Base-by-base conservation (phyloP, 2,888 invertebrate genomes). In the Nomada fucata region DNA sequence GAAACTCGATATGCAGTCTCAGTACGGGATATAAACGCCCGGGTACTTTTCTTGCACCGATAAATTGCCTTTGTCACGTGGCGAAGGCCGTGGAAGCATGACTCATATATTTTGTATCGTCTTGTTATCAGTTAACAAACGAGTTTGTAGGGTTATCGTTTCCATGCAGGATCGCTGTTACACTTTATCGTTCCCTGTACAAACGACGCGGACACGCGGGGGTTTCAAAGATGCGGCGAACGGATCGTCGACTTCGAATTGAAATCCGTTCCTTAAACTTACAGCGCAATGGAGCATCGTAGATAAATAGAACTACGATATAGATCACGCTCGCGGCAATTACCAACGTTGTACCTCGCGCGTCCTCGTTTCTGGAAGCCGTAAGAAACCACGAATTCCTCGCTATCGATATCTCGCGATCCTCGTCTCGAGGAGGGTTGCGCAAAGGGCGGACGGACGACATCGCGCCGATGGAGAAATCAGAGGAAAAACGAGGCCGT, bases 401-500 rank as follows among this genome's bases (percentile, higher is more conserved):
- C 13, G 52, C 47, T 47, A 55, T 23, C 68, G 73, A 47, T 4
- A 69, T 44, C 59, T 74, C 69, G 63, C 61, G 78, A 69, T 81
- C 47, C 53, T 52, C 36, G n/a, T 26, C 53, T 20, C 13, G 52
- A n/a, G 10, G 67, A 69, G 69, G 67, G 18, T 81, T 69, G 82
- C 80, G 76, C 63, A 77, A 74, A 77, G 81, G 79, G 70, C 77
- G 72, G 63, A 69, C 76, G 67, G 61, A 73, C 76, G 72, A 29
- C 53, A 44, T 29, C 74, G 64, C 20, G 61, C 53, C 75, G 76
- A 42, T 70, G 74, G 86, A 82, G 83, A 86, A 87, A 84, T 84
- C 78, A 79, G 82, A 82, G 84, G 84, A 84, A 80, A 88, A 87
- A 88, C 83, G 85, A 83, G 87, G 85, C 80, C 86, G 80, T 60